These are phyloP conservation scores for Lota lota DNA, from an alignment of 2,113 vertebrate genomes.

Conservation along the genomic window DNA sequence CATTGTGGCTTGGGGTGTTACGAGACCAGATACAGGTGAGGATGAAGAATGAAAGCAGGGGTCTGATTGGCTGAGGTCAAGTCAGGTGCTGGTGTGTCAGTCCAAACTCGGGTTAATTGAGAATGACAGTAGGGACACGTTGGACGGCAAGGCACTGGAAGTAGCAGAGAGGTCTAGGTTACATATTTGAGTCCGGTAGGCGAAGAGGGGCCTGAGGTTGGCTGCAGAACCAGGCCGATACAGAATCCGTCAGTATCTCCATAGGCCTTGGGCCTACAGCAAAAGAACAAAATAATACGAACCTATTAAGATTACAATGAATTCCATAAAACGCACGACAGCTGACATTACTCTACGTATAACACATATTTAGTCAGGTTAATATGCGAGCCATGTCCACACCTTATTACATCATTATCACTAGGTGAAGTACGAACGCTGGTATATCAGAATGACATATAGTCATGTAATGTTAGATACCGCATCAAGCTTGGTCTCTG, in stretches of 20 bases:
- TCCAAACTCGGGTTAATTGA: neutral
- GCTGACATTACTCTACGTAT: neutral
- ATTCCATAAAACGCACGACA: neutral
- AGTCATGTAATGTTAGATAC: too few relatives aligned
- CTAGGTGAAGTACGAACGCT: too few relatives aligned
- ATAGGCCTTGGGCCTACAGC: neutral
- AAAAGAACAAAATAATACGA: neutral
- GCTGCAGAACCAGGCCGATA: too few relatives aligned
- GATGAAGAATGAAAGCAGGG: neutral
- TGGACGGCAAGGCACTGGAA: neutral
- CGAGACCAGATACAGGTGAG: neutral
- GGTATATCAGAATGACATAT: too few relatives aligned
- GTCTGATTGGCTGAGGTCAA: conserved; percentile 27
- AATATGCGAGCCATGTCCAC: neutral
- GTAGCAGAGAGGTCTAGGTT: conserved; percentile 29
- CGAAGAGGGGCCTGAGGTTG: neutral
- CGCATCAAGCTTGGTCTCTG: too few relatives aligned
- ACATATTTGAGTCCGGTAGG: conserved; percentile 52
- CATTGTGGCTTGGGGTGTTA: conserved; percentile 64
- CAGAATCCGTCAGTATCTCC: neutral
- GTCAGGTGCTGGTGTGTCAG: conserved; percentile 24
- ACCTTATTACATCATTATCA: neutral
- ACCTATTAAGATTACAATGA: neutral
- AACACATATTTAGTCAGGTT: neutral
- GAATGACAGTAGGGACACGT: conserved; percentile 3